phyloP scores from a whole-genome alignment of 2,888 invertebrate genomes.

The Galerucella nymphaeae region DNA sequence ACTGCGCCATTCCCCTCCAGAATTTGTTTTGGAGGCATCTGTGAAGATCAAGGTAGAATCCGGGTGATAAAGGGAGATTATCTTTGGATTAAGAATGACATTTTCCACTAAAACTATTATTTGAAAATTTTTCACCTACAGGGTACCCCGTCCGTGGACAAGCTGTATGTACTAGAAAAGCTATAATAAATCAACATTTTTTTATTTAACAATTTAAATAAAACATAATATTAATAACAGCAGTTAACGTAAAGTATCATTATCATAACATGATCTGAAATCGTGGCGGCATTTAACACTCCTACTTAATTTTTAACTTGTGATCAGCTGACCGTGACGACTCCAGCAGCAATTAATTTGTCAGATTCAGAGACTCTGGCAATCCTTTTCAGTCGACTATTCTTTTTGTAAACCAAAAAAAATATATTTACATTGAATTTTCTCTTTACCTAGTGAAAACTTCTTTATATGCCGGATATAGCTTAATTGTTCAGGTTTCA shows the following conservation, averaged over 20 bases:
- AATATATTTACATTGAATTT: background rate
- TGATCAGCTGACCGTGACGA: slow-evolving; percentile 18
- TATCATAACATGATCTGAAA: slow-evolving; percentile 29
- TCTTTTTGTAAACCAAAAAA: background rate
- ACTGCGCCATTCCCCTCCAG: too few species aligned
- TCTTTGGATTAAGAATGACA: too few species aligned
- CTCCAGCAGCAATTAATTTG: slow-evolving; percentile 34
- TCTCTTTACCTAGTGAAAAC: too few species aligned
- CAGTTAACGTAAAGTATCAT: slow-evolving; percentile 27
- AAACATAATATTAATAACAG: slow-evolving; percentile 25
- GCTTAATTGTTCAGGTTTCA: too few species aligned
- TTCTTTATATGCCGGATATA: too few species aligned
- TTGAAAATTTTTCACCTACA: too few species aligned
- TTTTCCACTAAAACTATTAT: too few species aligned
- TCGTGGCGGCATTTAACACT: slow-evolving; percentile 27
- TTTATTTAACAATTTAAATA: background rate
- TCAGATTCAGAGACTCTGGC: slow-evolving; percentile 29
- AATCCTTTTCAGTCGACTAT: slow-evolving; percentile 19
- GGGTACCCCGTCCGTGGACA: too few species aligned
- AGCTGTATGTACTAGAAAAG: background rate
- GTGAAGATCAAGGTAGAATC: too few species aligned
- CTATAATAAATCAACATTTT: slow-evolving; percentile 23
- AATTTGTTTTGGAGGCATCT: too few species aligned
- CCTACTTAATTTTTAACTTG: slow-evolving; percentile 31
- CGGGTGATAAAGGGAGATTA: too few species aligned